Base-by-base conservation (phyloP, 2,797 vertebrate species). In the Onychomys torridus region DNA sequence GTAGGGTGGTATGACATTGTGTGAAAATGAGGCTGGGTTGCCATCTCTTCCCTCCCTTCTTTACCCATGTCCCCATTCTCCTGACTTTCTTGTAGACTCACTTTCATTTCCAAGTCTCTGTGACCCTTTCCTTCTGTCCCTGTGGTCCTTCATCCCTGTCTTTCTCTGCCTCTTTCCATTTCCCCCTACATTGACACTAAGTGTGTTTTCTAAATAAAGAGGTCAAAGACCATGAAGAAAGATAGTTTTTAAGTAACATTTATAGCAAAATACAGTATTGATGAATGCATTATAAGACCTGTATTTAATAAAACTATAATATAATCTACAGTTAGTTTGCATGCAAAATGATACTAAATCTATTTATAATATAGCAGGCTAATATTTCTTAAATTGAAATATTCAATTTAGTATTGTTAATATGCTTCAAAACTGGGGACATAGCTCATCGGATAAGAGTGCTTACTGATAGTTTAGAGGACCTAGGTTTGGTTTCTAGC, bases 351-450 rank as follows among this genome's bases (percentile, higher is more conserved):
- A 91, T 89, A 75, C 40, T 76, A 79, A 94, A 21, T 61, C 37
- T 69, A 84, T 77, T 59, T 61, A 85, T 67, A 19, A 49, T 65
- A n/a, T 4, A 34, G 37, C 25, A 71, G 17, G 19, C 29, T 93
- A 94, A 84, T 67, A 34, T 94, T 94, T 95, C 75, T 96, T 86
- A 94, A 91, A 37, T 61, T 79, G 32, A 4, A 92, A 37, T 82
- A 52, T 83, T 83, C 67, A 88, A 27, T 34, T 83, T 43, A 63
- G 16, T 63, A 27, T 43, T 75, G 88, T 93, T 78, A 76, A 21
- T 67, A 25, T 27, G 37, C 14, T 94, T 92, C 29, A 93, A 91
- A 76, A 32, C 25, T 63, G 37, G 25, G 57, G 37, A 63, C 25
- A 43, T 83, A 27, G 2, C 81, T 83, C 37, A 83, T 40, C 25